Conservation (phyloP, 2,113 vertebrate genomes). For the Crocuta crocuta region DNA sequence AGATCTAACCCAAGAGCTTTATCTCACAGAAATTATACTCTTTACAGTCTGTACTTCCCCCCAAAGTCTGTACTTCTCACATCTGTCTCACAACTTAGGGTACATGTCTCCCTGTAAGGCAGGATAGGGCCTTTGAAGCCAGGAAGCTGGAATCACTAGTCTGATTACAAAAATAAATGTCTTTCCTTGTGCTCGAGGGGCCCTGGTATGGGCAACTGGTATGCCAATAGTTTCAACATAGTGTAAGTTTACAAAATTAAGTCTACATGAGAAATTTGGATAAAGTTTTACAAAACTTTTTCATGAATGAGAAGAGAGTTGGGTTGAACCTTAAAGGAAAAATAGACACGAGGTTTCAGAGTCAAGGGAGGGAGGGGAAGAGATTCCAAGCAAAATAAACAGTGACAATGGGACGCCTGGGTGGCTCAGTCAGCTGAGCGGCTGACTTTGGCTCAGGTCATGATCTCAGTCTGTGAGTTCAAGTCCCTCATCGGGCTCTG, state of each 20-base stretch:
- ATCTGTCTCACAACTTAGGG: not conserved
- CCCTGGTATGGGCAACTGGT: not conserved
- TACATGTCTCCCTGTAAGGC: not conserved
- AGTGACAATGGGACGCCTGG: not conserved
- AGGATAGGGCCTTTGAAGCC: not conserved
- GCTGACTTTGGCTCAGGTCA: no score
- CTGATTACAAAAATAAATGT: constrained; percentile 23
- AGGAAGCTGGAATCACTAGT: not conserved
- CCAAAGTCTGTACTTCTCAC: not conserved
- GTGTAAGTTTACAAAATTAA: not conserved
- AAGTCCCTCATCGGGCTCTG: no score
- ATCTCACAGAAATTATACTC: not conserved
- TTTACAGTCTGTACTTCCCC: not conserved
- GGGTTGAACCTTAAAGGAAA: not conserved
- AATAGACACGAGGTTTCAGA: not conserved
- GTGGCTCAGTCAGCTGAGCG: no score
- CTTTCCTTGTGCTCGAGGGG: constrained; percentile 23
- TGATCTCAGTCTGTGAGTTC: no score
- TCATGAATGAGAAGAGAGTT: not conserved
- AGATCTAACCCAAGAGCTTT: not conserved
- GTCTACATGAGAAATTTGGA: not conserved
- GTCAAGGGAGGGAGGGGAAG: not conserved
- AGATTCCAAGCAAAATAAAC: not conserved
- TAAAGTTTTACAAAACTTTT: not conserved
- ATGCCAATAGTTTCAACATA: not conserved